A percentile compares a stretch with the other conserved stretches of the same genome.
phyloP scores from a whole-genome alignment of 2,797 vertebrate species.

The Sparidentex hasta region DNA sequence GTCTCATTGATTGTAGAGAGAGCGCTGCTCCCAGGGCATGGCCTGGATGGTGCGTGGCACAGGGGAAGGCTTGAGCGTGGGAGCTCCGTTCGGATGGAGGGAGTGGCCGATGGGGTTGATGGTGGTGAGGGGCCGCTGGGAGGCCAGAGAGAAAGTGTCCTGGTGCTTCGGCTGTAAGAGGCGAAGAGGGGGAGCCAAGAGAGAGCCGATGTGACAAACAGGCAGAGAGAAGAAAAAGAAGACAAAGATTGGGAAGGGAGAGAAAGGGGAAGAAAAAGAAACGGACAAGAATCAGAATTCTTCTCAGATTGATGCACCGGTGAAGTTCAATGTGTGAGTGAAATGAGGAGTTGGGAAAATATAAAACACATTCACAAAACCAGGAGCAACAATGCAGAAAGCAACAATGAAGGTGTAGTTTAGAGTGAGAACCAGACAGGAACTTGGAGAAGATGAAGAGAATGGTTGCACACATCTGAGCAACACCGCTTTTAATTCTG shows the following conservation, averaged over 20 bases:
- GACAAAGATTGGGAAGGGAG: not conserved
- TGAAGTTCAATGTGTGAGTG: slow-evolving; percentile 2
- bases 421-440: not conserved
- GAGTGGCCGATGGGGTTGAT: slow-evolving; percentile 83
- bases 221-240: not conserved
- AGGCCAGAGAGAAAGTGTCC: slow-evolving; percentile 82
- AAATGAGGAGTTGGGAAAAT: not conserved
- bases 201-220: not conserved
- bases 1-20: slow-evolving; percentile 85
- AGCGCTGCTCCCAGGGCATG: slow-evolving; percentile 85
- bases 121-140: slow-evolving; percentile 81
- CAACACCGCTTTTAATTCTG: no score
- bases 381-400: not conserved
- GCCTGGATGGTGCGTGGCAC: slow-evolving; percentile 83
- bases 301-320: not conserved
- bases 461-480: slow-evolving; percentile 9
- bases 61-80: slow-evolving; percentile 83
- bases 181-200: no score
- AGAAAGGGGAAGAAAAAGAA: not conserved
- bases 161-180: slow-evolving; percentile 77
- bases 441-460: not conserved
- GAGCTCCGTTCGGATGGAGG: slow-evolving; percentile 80
- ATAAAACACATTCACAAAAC: not conserved
- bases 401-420: not conserved
- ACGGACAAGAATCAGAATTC: not conserved